phyloP scores from a whole-genome alignment of 2,888 invertebrate genomes.

The Herminia tarsipennalis region DNA sequence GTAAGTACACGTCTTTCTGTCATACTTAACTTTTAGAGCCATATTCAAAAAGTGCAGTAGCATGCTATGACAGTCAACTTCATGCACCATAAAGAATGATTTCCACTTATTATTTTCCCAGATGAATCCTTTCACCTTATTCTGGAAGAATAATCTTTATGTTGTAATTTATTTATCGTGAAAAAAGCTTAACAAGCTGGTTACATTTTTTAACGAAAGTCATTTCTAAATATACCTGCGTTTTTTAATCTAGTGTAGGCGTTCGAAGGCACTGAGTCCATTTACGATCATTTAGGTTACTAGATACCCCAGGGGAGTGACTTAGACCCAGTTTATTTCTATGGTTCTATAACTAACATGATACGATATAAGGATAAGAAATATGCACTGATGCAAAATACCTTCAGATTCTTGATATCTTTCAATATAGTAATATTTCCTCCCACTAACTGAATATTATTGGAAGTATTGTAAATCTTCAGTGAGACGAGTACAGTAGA shows the following conservation, averaged over 20 bases:
- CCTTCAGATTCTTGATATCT: too few species aligned
- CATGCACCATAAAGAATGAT: constrained; percentile 16
- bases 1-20: constrained; percentile 23
- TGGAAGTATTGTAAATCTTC: neutral
- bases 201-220: too few species aligned
- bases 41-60: constrained; percentile 12
- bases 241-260: too few species aligned
- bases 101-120: constrained; percentile 28
- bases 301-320: too few species aligned
- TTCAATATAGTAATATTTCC: neutral
- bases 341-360: neutral
- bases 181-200: neutral
- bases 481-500: neutral
- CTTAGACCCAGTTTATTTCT: too few species aligned
- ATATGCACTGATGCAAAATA: too few species aligned
- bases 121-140: constrained; percentile 14
- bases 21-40: constrained; percentile 22
- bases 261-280: too few species aligned
- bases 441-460: neutral
- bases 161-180: neutral
- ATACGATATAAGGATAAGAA: too few species aligned
- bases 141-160: neutral
- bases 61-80: constrained; percentile 28
- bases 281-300: too few species aligned
- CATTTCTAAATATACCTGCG: too few species aligned